Percentiles rank a stretch among this genome's conserved stretches.
Evolutionary conservation across 2,113 vertebrate species (phyloP).

Genomic region (Ammospiza nelsoni): DNA sequence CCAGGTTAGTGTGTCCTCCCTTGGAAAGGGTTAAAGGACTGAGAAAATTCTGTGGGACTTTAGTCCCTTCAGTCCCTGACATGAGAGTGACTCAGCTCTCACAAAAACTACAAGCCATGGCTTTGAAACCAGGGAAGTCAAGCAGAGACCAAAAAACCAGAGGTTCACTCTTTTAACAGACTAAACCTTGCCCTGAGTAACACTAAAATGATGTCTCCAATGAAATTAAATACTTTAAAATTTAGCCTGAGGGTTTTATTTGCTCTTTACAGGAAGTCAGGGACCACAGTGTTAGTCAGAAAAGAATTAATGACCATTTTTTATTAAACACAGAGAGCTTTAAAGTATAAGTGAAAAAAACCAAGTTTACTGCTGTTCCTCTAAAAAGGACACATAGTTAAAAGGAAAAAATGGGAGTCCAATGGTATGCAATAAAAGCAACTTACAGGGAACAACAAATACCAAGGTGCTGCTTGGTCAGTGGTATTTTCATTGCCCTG

Average conservation of each 20-base stretch:
- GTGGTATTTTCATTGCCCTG: neutral
- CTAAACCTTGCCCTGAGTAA: constrained; percentile 20
- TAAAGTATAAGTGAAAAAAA: constrained; percentile 12
- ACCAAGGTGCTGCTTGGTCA: neutral
- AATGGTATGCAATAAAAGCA: neutral
- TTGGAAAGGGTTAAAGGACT: neutral
- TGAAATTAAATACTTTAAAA: constrained; percentile 54
- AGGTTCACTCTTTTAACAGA: neutral
- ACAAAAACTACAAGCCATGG: neutral
- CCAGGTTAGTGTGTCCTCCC: neutral
- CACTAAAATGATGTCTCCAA: constrained; percentile 33
- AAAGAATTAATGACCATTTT: constrained; percentile 48
- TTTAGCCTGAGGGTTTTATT: constrained; percentile 58
- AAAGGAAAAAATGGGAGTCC: neutral
- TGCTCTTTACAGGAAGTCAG: constrained; percentile 35
- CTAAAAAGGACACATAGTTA: neutral
- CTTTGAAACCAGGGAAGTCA: neutral
- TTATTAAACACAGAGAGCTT: constrained; percentile 48
- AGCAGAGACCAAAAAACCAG: neutral
- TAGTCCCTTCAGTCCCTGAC: neutral
- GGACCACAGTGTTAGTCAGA: constrained; percentile 42
- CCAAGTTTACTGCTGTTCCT: neutral
- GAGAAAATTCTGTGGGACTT: neutral
- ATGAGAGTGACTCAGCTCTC: neutral
- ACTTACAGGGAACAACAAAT: neutral